Evolutionary conservation across 2,888 invertebrate genomes (phyloP).

Genomic region (Cephus pygmeus): DNA sequence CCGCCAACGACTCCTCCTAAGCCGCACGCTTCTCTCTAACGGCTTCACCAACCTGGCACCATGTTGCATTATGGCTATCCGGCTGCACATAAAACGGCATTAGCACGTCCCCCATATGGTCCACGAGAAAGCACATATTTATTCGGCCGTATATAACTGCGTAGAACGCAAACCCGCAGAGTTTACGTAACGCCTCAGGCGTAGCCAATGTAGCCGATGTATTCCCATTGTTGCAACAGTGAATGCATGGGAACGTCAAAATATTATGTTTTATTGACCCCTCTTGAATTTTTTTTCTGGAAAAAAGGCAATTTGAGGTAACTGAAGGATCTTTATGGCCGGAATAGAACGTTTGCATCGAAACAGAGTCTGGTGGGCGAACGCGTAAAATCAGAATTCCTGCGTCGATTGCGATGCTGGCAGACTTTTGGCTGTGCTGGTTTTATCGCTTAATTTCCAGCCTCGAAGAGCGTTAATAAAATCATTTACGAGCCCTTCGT

Average conservation of each 20-base stretch:
- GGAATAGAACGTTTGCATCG: background rate
- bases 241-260: background rate
- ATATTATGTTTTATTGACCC: background rate
- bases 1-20: slow-evolving; percentile 7
- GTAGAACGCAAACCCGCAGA: background rate
- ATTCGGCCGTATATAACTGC: slow-evolving; percentile 20
- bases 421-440: background rate
- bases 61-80: slow-evolving; percentile 60
- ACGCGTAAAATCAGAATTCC: background rate
- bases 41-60: slow-evolving; percentile 31
- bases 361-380: background rate
- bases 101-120: slow-evolving; percentile 58
- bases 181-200: background rate
- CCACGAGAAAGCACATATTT: slow-evolving; percentile 40
- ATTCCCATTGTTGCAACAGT: background rate
- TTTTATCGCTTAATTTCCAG: slow-evolving; percentile 6
- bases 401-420: background rate
- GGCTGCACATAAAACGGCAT: slow-evolving; percentile 58
- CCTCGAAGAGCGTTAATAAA: slow-evolving; percentile 6
- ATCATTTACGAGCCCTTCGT: slow-evolving; percentile 31
- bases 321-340: background rate
- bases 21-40: slow-evolving; percentile 11
- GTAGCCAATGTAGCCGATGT: background rate
- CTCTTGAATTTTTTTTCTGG: background rate
- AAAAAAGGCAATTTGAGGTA: background rate